A percentile compares a stretch with the other conserved stretches of the same genome.
These are phyloP conservation scores for Umimayanthus kanabou DNA, from an alignment of 92 coral and sea anemone genomes.

Conservation along the genomic window DNA sequence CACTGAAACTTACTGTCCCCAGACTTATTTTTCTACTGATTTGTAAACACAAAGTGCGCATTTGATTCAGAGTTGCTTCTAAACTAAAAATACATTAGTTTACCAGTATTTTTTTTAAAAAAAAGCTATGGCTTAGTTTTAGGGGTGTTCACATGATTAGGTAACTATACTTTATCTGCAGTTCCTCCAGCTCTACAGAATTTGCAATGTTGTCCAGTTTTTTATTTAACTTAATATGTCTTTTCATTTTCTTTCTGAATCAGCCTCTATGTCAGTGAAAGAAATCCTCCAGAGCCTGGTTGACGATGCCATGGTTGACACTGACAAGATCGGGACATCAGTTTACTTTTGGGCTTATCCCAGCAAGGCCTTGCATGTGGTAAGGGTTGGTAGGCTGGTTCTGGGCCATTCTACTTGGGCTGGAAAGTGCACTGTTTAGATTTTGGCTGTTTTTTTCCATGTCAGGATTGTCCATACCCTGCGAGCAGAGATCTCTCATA, in stretches of 20 bases:
- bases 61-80: no score
- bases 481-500: no score
- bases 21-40: no score
- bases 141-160: neutral
- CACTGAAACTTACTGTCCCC: no score
- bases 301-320: conserved; percentile 93
- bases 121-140: no score
- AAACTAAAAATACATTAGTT: neutral
- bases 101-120: neutral
- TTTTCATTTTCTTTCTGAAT: neutral
- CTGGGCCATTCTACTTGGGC: neutral
- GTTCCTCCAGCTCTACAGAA: neutral
- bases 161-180: neutral
- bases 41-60: no score
- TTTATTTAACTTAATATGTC: neutral
- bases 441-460: no score
- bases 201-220: neutral
- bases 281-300: conserved; percentile 95
- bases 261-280: conserved; percentile 98
- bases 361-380: conserved; percentile 95
- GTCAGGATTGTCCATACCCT: no score
- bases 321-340: conserved; percentile 97
- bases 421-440: no score
- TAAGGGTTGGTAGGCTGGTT: conserved; percentile 19
- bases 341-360: conserved; percentile 98